These are phyloP conservation scores for Calcarius lapponicus DNA, from an alignment of 2,797 vertebrate genomes.

Conservation along the genomic window DNA sequence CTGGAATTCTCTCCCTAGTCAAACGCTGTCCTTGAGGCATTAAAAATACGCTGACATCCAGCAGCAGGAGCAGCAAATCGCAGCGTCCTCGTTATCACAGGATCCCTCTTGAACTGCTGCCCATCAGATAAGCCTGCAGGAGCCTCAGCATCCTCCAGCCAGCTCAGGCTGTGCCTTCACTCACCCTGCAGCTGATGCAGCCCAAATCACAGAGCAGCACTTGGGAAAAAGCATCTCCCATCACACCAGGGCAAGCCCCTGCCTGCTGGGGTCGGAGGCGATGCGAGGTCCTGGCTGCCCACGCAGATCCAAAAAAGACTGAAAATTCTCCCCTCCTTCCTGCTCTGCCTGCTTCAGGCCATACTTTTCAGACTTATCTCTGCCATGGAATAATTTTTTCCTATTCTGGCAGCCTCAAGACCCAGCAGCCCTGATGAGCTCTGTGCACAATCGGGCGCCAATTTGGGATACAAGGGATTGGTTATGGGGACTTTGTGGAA, in stretches of 20 bases:
- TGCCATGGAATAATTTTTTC: neutral
- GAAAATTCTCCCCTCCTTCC: neutral
- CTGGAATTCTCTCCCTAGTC: constrained; percentile 33
- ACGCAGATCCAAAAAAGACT: neutral
- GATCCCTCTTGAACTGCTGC: neutral
- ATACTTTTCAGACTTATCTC: neutral
- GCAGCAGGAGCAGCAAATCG: neutral
- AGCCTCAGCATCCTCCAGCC: neutral
- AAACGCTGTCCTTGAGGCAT: neutral
- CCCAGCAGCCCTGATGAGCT: neutral
- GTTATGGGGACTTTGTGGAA: accelerated
- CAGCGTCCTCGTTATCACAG: neutral
- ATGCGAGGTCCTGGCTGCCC: neutral
- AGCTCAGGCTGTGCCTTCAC: neutral
- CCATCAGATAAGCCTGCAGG: neutral
- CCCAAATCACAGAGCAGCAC: neutral
- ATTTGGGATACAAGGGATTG: accelerated
- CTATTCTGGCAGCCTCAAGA: neutral
- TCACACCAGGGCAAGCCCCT: neutral
- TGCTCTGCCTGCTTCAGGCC: neutral
- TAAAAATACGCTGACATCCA: neutral
- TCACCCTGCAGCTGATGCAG: neutral
- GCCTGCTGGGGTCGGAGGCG: neutral
- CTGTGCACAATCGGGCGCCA: neutral
- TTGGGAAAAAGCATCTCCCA: neutral